Evolutionary conservation across 2,797 vertebrate species (phyloP).

Genomic region (Sebastes hopkinsi): DNA sequence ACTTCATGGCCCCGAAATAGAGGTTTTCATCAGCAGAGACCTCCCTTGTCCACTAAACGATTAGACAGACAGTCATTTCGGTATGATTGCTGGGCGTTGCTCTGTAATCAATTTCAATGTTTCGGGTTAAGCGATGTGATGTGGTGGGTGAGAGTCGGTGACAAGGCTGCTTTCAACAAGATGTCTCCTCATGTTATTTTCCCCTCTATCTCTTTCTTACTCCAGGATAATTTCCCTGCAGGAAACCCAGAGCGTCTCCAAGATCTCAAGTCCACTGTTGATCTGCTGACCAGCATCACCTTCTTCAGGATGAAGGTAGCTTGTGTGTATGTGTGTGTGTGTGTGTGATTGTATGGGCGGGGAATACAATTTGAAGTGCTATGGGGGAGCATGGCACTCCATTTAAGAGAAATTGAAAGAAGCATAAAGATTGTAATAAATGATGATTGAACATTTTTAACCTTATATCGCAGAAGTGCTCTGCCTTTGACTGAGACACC

Average conservation of each 20-base stretch:
- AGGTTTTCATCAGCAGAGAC: constrained; percentile 72
- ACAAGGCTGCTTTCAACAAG: constrained; percentile 17
- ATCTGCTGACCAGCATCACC: constrained; percentile 96
- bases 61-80: constrained; percentile 72
- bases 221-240: constrained; percentile 96
- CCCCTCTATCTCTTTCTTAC: not conserved
- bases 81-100: constrained; percentile 70
- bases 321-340: constrained; percentile 8
- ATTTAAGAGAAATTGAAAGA: constrained; percentile 6
- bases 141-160: constrained; percentile 1
- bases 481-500: constrained; percentile 13
- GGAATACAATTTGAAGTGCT: not conserved
- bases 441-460: not conserved
- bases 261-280: constrained; percentile 96
- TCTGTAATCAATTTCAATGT: constrained; percentile 69
- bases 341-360: not conserved
- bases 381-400: not conserved
- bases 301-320: constrained; percentile 98
- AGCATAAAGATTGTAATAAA: constrained; percentile 8
- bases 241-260: constrained; percentile 93
- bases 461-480: constrained; percentile 14
- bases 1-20: constrained; percentile 77
- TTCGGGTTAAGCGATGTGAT: constrained; percentile 43
- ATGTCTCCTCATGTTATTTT: constrained; percentile 23
- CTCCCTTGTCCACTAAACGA: constrained; percentile 74